These are phyloP conservation scores for Ophioninae sp. DNA, from an alignment of 2,888 invertebrate species.

Conservation along the genomic window DNA sequence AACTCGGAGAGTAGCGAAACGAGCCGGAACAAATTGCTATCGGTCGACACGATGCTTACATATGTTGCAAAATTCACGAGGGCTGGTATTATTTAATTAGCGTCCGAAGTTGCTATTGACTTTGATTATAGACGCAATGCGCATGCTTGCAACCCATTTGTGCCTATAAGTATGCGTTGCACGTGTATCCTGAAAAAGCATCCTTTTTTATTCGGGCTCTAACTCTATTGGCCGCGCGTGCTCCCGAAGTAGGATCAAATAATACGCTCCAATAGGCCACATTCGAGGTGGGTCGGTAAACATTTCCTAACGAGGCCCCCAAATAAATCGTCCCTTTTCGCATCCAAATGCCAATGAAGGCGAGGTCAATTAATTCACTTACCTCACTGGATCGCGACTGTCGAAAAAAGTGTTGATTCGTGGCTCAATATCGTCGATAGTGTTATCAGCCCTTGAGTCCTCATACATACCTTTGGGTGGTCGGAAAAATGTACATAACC, in stretches of 20 bases:
- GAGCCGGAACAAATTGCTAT: constrained; percentile 11
- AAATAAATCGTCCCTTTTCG: background rate
- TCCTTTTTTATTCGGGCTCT: background rate
- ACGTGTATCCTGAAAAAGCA: background rate
- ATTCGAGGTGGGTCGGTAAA: background rate
- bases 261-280: background rate
- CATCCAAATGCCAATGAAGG: background rate
- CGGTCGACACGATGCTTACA: background rate
- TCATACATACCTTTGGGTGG: background rate
- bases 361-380: background rate
- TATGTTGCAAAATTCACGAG: constrained; percentile 1
- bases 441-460: background rate
- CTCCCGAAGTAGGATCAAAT: background rate
- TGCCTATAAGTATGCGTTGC: background rate
- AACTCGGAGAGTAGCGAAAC: constrained; percentile 9
- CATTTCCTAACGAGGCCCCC: background rate
- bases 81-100: constrained; percentile 3
- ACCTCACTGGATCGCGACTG: background rate
- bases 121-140: background rate
- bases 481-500: too few species aligned
- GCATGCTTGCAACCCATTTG: background rate
- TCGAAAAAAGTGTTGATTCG: background rate
- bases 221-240: background rate
- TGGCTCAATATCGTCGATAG: background rate
- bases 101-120: background rate